Evolutionary conservation across 2,113 vertebrate genomes (phyloP).

Genomic region (Formicarius rufipectus): DNA sequence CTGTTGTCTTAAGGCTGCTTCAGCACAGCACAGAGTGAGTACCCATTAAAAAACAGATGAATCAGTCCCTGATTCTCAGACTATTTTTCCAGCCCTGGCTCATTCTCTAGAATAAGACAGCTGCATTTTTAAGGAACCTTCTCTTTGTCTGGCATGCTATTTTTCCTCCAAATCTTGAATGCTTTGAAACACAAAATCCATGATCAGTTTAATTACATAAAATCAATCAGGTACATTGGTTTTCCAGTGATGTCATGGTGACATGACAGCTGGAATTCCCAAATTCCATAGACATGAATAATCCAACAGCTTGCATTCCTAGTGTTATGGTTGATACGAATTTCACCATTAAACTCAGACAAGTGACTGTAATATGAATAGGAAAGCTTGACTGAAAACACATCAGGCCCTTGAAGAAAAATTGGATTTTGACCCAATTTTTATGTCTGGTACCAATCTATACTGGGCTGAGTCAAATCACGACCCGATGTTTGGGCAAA

Average conservation of each 20-base stretch:
- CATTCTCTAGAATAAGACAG: not conserved
- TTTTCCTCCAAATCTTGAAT: not conserved
- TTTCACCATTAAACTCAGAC: not conserved
- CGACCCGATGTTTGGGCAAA: not conserved
- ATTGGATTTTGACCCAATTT: slow-evolving; percentile 22
- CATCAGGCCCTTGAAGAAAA: not conserved
- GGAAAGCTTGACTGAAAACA: slow-evolving; percentile 14
- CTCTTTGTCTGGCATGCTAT: not conserved
- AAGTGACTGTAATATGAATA: not conserved
- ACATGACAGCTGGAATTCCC: not conserved
- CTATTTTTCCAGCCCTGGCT: not conserved
- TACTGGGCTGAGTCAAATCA: not conserved
- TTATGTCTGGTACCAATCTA: slow-evolving; percentile 16
- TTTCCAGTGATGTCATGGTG: not conserved
- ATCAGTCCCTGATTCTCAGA: not conserved
- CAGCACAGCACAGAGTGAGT: not conserved
- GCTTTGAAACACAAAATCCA: not conserved
- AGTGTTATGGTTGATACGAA: not conserved
- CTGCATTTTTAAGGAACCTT: not conserved
- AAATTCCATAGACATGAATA: not conserved
- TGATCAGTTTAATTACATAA: slow-evolving; percentile 7
- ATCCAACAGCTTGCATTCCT: not conserved
- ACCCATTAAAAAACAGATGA: not conserved
- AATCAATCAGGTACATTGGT: not conserved
- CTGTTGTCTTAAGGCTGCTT: not conserved